Evolutionary conservation across 1,140 invertebrate genomes (phyloP), one percentile per base, ranked within the genome.

Genomic region (Bombus terrestris): DNA sequence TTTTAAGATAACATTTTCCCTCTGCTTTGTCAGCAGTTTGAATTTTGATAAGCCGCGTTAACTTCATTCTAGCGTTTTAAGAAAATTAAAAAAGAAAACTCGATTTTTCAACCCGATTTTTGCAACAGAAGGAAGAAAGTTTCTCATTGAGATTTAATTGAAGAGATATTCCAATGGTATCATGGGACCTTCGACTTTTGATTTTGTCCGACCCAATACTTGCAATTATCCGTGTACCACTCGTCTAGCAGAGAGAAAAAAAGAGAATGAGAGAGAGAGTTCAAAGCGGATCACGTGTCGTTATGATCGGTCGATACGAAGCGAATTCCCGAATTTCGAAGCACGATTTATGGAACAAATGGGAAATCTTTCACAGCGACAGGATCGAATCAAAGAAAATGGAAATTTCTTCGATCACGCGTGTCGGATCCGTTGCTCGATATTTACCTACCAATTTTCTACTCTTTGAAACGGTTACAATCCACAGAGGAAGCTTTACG

Each of bases 241-340:
- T 53, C 18, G 47, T 1, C 47, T 2, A 32, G 22, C 3, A n/a
- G n/a, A n/a, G 18, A 53, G 18, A 22, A 53, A 53, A 53, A 22
- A 1, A 53, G 47, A 18, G 47, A 18, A 0, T 1, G 47, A 47
- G 15, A 47, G 15, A 53, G 28, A 12, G 32, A 35, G n/a, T 35
- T 43, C n/a, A 79, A 84, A 72, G 59, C 77, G 83, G 43, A 64
- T 85, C 83, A 81, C 75, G 75, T 79, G 72, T 69, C 76, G 76
- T 13, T 32, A 69, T 18, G 75, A 73, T 85, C 76, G 76, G 64
- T 85, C 76, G 18, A 53, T 18, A 76, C 75, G 83, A 59, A 32
- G 53, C 39, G 59, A 80, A 41, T 72, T 72, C 53, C 22, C 35
- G 79, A 85, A 74, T 66, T 81, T 53, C 71, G 59, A 43, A 18